Conservation (phyloP, 1,140 invertebrate species). For the Choristoneura fumiferana region DNA sequence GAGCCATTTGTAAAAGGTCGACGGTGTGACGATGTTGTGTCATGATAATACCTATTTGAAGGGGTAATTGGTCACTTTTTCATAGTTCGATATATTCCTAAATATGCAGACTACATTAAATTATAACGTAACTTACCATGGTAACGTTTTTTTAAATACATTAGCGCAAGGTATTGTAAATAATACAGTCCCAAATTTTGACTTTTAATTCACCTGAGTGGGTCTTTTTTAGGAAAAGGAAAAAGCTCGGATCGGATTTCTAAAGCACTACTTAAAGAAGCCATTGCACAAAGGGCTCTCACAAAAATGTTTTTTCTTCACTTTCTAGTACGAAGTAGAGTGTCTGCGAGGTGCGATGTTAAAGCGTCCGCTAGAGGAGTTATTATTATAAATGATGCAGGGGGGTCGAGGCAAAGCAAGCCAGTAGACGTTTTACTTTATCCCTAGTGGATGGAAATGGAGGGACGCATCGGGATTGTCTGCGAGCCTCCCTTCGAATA, state of each 20-base stretch:
- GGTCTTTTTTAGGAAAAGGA: no score
- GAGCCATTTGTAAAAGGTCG: slow-evolving; percentile 10
- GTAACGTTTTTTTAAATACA: no score
- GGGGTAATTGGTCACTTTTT: background rate
- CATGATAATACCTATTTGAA: slow-evolving; percentile 14
- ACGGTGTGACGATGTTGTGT: background rate
- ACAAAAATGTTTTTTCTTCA: slow-evolving; percentile 38
- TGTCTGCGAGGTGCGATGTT: slow-evolving; percentile 45
- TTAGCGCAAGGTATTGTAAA: no score
- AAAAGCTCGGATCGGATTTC: background rate
- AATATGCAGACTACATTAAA: no score
- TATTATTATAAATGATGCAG: slow-evolving; percentile 58
- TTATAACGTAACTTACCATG: no score
- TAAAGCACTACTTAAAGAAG: slow-evolving; percentile 31
- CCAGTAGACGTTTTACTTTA: slow-evolving; percentile 26
- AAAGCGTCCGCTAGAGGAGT: slow-evolving; percentile 42
- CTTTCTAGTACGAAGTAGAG: slow-evolving; percentile 38
- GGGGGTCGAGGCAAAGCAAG: slow-evolving; percentile 31
- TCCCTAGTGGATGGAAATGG: slow-evolving; percentile 28
- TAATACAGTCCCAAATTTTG: no score
- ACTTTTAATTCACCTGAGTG: no score
- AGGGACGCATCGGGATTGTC: slow-evolving; percentile 22
- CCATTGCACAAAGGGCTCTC: slow-evolving; percentile 34
- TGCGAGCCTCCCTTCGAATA: slow-evolving; percentile 25
- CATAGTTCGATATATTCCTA: no score